These are phyloP conservation scores for Drosophila aff. DNA, from an alignment of 1,140 invertebrate species.

Conservation along the genomic window DNA sequence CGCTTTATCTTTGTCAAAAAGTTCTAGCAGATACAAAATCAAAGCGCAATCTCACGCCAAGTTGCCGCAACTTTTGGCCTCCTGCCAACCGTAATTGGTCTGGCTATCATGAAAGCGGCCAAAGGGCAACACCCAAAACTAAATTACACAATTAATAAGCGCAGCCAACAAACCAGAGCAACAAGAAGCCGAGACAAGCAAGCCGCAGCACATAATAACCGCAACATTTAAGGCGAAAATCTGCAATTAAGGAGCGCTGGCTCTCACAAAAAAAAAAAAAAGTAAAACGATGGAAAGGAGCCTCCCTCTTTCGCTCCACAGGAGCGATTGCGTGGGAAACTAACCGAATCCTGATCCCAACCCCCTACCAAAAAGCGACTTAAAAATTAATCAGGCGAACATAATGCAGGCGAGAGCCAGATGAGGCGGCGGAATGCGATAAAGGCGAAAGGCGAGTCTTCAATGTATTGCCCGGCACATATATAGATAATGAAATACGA, in stretches of 20 bases:
- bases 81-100: constrained; percentile 25
- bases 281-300: constrained; percentile 5
- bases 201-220: constrained; percentile 59
- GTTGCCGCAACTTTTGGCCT: constrained; percentile 52
- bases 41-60: constrained; percentile 18
- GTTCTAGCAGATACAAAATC: constrained; percentile 22
- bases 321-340: constrained; percentile 58
- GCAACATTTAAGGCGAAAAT: constrained; percentile 70
- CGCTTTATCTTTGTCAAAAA: constrained; percentile 23
- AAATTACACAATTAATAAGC: constrained; percentile 80
- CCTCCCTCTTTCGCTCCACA: background rate
- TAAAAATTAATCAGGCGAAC: constrained; percentile 75
- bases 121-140: constrained; percentile 55
- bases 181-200: constrained; percentile 14
- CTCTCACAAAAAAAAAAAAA: constrained; percentile 21
- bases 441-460: constrained; percentile 59
- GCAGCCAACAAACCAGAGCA: constrained; percentile 43
- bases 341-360: constrained; percentile 5
- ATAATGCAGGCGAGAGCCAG: constrained; percentile 64
- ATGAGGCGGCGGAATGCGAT: constrained; percentile 71
- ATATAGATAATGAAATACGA: constrained; percentile 61
- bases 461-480: constrained; percentile 41
- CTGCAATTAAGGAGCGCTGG: constrained; percentile 64
- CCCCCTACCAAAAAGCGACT: constrained; percentile 34
- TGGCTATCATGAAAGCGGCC: constrained; percentile 56